These are phyloP conservation scores for Dicroscelio sp. DNA, from an alignment of 2,888 invertebrate species.

Conservation along the genomic window DNA sequence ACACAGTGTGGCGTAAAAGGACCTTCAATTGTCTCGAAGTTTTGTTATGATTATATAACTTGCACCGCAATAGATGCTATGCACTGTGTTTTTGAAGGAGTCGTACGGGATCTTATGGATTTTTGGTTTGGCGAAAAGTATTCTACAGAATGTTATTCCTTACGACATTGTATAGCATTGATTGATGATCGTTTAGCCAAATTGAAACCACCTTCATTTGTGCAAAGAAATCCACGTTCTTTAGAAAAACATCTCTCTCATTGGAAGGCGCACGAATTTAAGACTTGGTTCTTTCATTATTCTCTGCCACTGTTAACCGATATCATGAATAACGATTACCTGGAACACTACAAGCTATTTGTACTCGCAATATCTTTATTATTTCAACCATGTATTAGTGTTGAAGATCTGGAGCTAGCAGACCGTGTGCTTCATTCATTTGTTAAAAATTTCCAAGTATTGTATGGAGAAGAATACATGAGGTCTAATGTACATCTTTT, in stretches of 20 bases:
- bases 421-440: background rate
- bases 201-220: background rate
- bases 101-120: conserved; percentile 22
- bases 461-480: background rate
- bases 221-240: background rate
- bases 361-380: background rate
- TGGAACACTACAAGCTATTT: background rate
- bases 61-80: conserved; percentile 65
- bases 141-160: background rate
- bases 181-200: no score
- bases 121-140: conserved; percentile 50
- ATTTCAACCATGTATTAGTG: background rate
- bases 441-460: background rate
- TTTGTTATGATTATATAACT: conserved; percentile 50
- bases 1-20: conserved; percentile 71
- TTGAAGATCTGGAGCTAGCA: background rate
- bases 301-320: background rate
- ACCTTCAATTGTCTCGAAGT: conserved; percentile 44
- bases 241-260: background rate
- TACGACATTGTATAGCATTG: no score
- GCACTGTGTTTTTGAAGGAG: conserved; percentile 71
- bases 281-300: background rate
- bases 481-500: background rate
- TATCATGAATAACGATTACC: background rate
- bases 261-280: background rate